Base-by-base conservation (phyloP, 2,888 invertebrate species). In the Acleris laterana region DNA sequence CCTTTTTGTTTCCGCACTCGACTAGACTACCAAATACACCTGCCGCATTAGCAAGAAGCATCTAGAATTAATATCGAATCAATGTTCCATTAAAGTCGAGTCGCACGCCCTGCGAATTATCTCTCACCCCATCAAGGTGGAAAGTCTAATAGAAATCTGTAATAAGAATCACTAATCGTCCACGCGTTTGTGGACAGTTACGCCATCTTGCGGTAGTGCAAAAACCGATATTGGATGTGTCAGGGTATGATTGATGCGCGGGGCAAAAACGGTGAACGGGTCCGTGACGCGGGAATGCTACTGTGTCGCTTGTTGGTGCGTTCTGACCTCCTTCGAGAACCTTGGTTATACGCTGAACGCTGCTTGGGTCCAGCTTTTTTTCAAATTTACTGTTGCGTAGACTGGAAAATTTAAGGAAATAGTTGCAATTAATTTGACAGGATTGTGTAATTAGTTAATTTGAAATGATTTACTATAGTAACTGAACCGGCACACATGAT, bases 181-280 rank as follows among this genome's bases (percentile, higher is more conserved):
- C 86, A 83, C 85, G 84, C 86, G 87, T 81, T 81, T 79, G 79
- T 73, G 77, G 78, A 85, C 84, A 84, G 85, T 84, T 85, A 85
- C 75, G 80, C 79, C 86, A 87, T 87, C 83, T 87, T 83, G 85
- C 74, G 81, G 46, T 46, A 55, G 78, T 77, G 79, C 81, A 92
- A 92, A 92, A 92, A 91, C 84, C 83, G 80, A 91, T 91, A 92
- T 92, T 92, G 92, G 92, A 92, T 90, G 88, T 91, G 92, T 92
- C 92, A 92, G 82, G 88, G 79, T 78, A 90, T 92, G 92, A 92
- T 92, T 87, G 90, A 92, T 92, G 92, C 81, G 84, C 82, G 76
- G 71, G 79, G 84, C 84, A 92, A 90, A 90, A 89, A 89, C 80
- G 77, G 74, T 69, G 80, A 86, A 88, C 88, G 87, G 86, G 83